These are phyloP conservation scores for Polymixis flavicincta DNA, from an alignment of 2,888 invertebrate genomes.

Conservation along the genomic window DNA sequence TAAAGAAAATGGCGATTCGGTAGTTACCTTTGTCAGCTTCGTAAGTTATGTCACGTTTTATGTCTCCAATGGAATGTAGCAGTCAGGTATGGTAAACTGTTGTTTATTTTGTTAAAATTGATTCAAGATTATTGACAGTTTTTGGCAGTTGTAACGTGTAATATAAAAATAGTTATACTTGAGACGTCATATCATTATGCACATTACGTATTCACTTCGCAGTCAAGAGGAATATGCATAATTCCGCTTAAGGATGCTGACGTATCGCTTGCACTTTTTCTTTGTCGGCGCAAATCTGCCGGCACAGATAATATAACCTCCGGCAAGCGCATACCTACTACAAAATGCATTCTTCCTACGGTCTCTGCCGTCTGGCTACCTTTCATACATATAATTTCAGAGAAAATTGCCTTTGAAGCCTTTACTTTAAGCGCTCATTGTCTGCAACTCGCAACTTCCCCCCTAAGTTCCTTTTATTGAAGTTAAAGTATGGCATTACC, in stretches of 20 bases:
- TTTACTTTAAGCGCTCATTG: constrained; percentile 69
- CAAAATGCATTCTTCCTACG: constrained; percentile 75
- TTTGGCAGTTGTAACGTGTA: not conserved
- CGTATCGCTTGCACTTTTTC: constrained; percentile 75
- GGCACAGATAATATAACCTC: no score
- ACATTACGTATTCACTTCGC: constrained; percentile 58
- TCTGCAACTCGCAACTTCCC: constrained; percentile 62
- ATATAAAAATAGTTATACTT: constrained; percentile 23
- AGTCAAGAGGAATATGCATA: constrained; percentile 64
- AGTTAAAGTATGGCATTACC: constrained; percentile 55
- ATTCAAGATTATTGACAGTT: not conserved
- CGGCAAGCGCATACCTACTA: constrained; percentile 58
- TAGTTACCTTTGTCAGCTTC: constrained; percentile 51
- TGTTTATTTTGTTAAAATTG: constrained; percentile 37
- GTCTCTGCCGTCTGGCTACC: constrained; percentile 76
- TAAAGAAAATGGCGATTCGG: constrained; percentile 59
- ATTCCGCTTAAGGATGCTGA: constrained; percentile 67
- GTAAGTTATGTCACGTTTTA: constrained; percentile 59
- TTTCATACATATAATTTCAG: constrained; percentile 77
- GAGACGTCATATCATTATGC: constrained; percentile 54
- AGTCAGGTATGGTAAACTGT: constrained; percentile 35
- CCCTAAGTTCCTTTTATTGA: constrained; percentile 51
- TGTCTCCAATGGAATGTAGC: constrained; percentile 28
- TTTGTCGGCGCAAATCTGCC: constrained; percentile 68
- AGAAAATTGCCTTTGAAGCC: constrained; percentile 74